Evolutionary conservation across 2,113 vertebrate species (phyloP).

Genomic region (Alectura lathami): DNA sequence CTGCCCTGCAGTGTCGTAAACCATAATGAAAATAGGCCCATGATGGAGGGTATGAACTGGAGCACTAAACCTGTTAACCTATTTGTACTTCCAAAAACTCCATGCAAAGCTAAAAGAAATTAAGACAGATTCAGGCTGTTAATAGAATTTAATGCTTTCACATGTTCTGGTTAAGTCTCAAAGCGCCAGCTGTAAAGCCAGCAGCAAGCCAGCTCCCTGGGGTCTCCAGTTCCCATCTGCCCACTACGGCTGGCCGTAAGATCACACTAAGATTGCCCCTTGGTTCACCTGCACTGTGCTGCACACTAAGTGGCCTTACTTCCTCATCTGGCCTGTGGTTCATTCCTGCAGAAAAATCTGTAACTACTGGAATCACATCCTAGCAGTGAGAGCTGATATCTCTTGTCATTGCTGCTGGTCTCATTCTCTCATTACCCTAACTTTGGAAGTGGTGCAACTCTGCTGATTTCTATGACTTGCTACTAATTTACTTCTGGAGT

Average conservation of each 20-base stretch:
- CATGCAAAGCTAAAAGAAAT: neutral
- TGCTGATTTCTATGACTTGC: neutral
- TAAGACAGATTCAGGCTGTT: neutral
- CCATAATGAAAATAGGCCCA: neutral
- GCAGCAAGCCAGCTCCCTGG: neutral
- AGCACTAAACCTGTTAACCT: neutral
- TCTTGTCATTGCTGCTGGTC: neutral
- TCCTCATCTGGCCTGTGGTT: neutral
- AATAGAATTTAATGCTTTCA: neutral
- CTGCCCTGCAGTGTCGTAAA: neutral
- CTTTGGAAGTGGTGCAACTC: neutral
- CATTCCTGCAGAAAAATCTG: neutral
- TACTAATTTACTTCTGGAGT: neutral
- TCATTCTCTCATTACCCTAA: neutral
- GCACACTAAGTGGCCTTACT: neutral
- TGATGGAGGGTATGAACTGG: neutral
- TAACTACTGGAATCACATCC: neutral
- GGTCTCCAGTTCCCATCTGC: neutral
- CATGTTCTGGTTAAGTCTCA: neutral
- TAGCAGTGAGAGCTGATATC: neutral
- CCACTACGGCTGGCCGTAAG: fast-evolving
- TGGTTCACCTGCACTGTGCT: neutral
- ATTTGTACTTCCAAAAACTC: neutral
- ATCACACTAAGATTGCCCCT: neutral
- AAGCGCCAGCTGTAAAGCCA: neutral